Percentiles rank a stretch among this genome's conserved stretches.
These are phyloP conservation scores for Brenthis ino DNA, from an alignment of 2,888 invertebrate genomes.

Conservation along the genomic window DNA sequence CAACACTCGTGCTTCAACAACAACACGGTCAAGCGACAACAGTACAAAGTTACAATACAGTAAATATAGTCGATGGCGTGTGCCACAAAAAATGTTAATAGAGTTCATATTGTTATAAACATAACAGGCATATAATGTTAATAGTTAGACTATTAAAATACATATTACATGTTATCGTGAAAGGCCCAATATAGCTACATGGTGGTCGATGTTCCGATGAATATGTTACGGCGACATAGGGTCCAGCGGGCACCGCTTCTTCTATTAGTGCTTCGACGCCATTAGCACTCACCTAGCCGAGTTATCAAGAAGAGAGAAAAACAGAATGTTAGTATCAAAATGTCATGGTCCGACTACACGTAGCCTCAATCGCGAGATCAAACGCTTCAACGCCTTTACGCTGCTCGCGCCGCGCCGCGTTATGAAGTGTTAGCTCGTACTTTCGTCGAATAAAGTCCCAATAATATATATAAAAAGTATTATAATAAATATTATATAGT, in stretches of 20 bases:
- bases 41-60: slow-evolving; percentile 73
- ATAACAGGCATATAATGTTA: slow-evolving; percentile 83
- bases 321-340: slow-evolving; percentile 87
- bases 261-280: slow-evolving; percentile 81
- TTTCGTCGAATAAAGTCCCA: slow-evolving; percentile 13
- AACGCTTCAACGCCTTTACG: slow-evolving; percentile 60
- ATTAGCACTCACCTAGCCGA: slow-evolving; percentile 92
- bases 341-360: slow-evolving; percentile 78
- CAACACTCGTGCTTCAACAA: slow-evolving; percentile 76
- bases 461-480: background rate
- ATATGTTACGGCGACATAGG: slow-evolving; percentile 71
- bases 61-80: slow-evolving; percentile 83
- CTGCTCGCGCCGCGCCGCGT: slow-evolving; percentile 47
- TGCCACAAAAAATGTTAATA: slow-evolving; percentile 78
- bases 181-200: slow-evolving; percentile 82
- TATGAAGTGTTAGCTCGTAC: slow-evolving; percentile 9
- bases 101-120: slow-evolving; percentile 81
- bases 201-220: slow-evolving; percentile 80
- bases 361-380: slow-evolving; percentile 65
- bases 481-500: background rate
- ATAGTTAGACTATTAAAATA: slow-evolving; percentile 83
- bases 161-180: slow-evolving; percentile 81
- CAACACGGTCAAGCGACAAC: slow-evolving; percentile 79
- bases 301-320: slow-evolving; percentile 88
- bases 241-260: slow-evolving; percentile 65